Base-by-base conservation (phyloP, 2,888 invertebrate species). In the Hartigia nigra region DNA sequence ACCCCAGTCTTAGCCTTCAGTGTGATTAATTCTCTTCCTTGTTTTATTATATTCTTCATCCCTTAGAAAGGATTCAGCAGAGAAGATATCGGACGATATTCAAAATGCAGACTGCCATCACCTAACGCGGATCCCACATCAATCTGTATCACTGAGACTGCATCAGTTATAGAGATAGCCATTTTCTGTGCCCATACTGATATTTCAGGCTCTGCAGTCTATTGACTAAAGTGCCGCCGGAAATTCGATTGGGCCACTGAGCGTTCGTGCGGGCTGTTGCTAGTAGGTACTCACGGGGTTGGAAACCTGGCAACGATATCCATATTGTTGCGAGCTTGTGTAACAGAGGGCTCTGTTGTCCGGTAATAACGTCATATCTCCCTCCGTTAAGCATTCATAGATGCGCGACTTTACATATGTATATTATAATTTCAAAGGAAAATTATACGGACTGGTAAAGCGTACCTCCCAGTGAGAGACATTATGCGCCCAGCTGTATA, bases 371-470 rank as follows among this genome's bases (percentile, higher is more conserved):
- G 55, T 55, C 72, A 34, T 31, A 31, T n/a, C 35, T 69, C n/a
- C 1, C 39, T 69, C n/a, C 35, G 74, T n/a, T 74, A 77, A 74
- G 74, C 77, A 77, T 77, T 74, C 74, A 77, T 77, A 39, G 74
- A 77, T 77, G 74, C 74, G 74, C 35, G 70, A 70, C 76, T 34
- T 37, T 77, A 77, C 77, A 77, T 70, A 36, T 34, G 74, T 74
- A 74, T 74, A 77, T 77, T 77, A 77, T 77, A 77, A 55, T 77
- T 77, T 77, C 77, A 77, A 74, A 74, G 77, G 31, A 74, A 31
- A 39, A 74, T 77, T 77, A 77, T 74, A 74, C 77, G 69, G 77
- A 39, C 77, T 34, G 70, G 34, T 31, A 34, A 23, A 69, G 75
- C 32, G 55, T 55, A 55, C 23, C 23, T 55, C 55, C 9, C 55